Base-by-base conservation (phyloP, 2,888 invertebrate genomes). In the Andrena dorsata region DNA sequence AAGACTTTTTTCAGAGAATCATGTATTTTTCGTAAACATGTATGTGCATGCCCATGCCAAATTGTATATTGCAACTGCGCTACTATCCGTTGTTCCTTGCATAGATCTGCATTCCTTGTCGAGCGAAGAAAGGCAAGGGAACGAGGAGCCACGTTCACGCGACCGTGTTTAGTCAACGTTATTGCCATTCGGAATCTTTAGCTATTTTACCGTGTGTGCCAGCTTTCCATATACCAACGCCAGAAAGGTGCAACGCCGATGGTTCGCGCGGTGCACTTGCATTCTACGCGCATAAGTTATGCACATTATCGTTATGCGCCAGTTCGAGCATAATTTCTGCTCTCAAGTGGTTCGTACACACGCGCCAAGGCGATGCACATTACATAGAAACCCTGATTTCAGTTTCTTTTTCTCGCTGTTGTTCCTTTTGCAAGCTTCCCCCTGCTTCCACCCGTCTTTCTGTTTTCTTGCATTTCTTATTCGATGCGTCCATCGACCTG, bases 241-340 rank as follows among this genome's bases (percentile, higher is more conserved):
- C 82, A 49, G 58, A 35, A 64, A 72, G 73, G 78, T 78, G 78
- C 68, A 73, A 78, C 35, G 61, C 47, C 71, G 68, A 76, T 47
- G 77, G 60, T 81, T 75, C 80, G 78, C 74, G 66, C 77, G 23
- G 72, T 64, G 66, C 73, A 71, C 82, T 63, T 69, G 76, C 58
- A 75, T 71, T 75, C 79, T 66, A 83, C 61, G 77, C 74, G 69
- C 83, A 79, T 81, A 84, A 80, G 71, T 87, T 87, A 83, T 79
- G 82, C 85, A 84, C 80, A 83, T 85, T 87, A 87, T 82, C 87
- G 75, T 77, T 80, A 76, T 79, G 79, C 78, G 85, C 81, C 78
- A 64, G 71, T 76, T 74, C 79, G 79, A 35, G 75, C 82, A 76
- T 84, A 84, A 87, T 79, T 88, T 88, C 75, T 74, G 66, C 74